Conservation (phyloP, 2,888 invertebrate genomes). For the Pachymerium ferrugineum region DNA sequence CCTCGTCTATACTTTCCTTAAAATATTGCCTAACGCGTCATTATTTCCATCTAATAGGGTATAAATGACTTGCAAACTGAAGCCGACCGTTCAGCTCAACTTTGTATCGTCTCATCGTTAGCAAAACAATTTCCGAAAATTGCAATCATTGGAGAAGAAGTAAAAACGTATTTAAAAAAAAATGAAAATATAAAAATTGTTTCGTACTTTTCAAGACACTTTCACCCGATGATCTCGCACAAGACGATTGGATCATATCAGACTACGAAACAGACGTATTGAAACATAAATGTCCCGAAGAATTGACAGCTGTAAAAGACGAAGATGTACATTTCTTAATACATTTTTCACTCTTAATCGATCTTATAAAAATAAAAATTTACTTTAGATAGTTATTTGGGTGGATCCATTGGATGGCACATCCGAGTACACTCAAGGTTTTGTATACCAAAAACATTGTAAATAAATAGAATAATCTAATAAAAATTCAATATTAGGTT, state of each 20-base stretch:
- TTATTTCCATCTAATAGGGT: conserved; percentile 54
- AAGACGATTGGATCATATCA: conserved; percentile 70
- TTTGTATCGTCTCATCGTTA: conserved; percentile 84
- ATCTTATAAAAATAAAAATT: background rate
- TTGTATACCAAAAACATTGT: conserved; percentile 40
- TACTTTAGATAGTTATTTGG: conserved; percentile 72
- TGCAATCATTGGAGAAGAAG: conserved; percentile 80
- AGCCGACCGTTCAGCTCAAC: conserved; percentile 92
- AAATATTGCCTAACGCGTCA: background rate
- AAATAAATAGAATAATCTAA: background rate
- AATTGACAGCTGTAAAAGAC: conserved; percentile 56
- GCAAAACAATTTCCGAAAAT: conserved; percentile 73
- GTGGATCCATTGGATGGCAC: conserved; percentile 99
- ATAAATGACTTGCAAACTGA: conserved; percentile 95
- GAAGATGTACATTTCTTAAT: conserved; percentile 58
- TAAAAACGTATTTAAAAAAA: conserved; percentile 38
- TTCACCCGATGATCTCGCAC: conserved; percentile 46
- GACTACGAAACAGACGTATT: conserved; percentile 66
- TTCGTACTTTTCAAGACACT: background rate
- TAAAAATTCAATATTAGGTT: conserved; percentile 54
- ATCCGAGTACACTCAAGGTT: conserved; percentile 91
- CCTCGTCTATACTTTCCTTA: too few relatives aligned
- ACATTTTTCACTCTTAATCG: background rate
- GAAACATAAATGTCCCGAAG: conserved; percentile 60
- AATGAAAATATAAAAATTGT: background rate